Base-by-base conservation (phyloP, 2,113 vertebrate species). In the Siniperca chuatsi region DNA sequence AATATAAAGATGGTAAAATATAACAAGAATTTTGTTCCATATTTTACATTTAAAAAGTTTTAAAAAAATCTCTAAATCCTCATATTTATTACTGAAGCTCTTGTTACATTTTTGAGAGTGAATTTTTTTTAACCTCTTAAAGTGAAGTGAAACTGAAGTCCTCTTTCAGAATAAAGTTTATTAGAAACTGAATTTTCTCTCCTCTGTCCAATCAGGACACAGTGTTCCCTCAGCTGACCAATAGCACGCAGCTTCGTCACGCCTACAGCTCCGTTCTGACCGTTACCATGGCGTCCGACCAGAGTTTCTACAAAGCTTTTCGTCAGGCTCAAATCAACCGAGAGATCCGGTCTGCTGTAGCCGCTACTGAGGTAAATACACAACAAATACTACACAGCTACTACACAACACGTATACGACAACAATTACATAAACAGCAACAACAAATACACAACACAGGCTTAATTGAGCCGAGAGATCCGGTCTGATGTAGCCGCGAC, bases 191-290 rank as follows among this genome's bases (percentile, higher is more conserved):
- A 62, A 16, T 25, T 66, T 29, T 68, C 40, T 9, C 9, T 81
- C 8, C 1, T n/a, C 10, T 66, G 10, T 76, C 72, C 70, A 80
- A 93, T 40, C 91, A 89, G 80, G 91, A 87, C 0, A 86, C 77
- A 1, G 70, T 74, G 23, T 96, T 96, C 84, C 78, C 93, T 0
- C 68, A 86, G 5, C 93, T 98, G 70, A 95, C 93, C 88, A 96
- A 97, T 78, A 96, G 81, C 94, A 94, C 96, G 0, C 89, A 79
- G 67, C 96, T 98, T 21, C 96, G 96, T 0, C 87, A 91, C 4
- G 97, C 97, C 75, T 97, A 98, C 20, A 96, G 97, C 0, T 95
- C 97, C 0, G 97, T 98, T 8, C 94, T 98, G 33, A 98, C 97
- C 0, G 7, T 98, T 78, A 98, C 97, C 29, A 92, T 97, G 50